Conservation (phyloP, 2,113 vertebrate genomes). For the Tretioscincus oriximinensis region DNA sequence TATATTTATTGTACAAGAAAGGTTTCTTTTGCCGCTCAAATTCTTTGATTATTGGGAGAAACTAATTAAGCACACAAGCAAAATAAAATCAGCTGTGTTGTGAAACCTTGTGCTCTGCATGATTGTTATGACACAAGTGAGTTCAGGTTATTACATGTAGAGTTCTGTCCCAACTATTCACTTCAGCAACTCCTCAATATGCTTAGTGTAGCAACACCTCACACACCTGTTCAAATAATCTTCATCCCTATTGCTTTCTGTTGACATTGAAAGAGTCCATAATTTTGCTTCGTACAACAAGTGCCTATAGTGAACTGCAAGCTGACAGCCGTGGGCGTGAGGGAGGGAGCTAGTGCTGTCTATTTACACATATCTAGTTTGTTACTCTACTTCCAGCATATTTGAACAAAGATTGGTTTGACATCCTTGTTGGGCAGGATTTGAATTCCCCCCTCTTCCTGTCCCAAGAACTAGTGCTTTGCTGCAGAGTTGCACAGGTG, state of each 20-base stretch:
- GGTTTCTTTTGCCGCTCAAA: slow-evolving; percentile 10
- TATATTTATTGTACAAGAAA: accelerated
- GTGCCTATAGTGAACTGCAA: slow-evolving; percentile 70
- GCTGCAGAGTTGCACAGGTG: slow-evolving; percentile 64
- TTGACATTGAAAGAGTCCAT: slow-evolving; percentile 63
- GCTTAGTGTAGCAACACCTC: slow-evolving; percentile 62
- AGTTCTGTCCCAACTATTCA: slow-evolving; percentile 65
- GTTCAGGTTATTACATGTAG: slow-evolving; percentile 50
- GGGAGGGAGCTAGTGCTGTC: slow-evolving; percentile 46
- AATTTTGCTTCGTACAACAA: slow-evolving; percentile 73
- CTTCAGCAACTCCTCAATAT: slow-evolving; percentile 53
- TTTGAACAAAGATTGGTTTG: slow-evolving; percentile 62
- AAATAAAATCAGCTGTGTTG: slow-evolving; percentile 49
- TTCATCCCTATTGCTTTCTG: slow-evolving; percentile 64
- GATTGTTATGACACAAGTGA: slow-evolving; percentile 40
- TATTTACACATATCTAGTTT: slow-evolving; percentile 56
- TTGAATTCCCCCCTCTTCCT: slow-evolving; percentile 54
- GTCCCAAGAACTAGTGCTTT: slow-evolving; percentile 56
- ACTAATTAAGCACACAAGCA: slow-evolving; percentile 25
- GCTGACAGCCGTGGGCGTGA: slow-evolving; percentile 59
- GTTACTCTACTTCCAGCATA: slow-evolving; percentile 57
- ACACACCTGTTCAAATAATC: slow-evolving; percentile 85
- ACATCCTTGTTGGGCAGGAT: slow-evolving; percentile 80
- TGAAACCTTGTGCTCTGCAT: slow-evolving; percentile 44
- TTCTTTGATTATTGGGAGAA: slow-evolving; percentile 4